Evolutionary conservation across 1,140 invertebrate species (phyloP), one percentile per base, ranked within the genome.

Genomic region (Scylla paramamosain): DNA sequence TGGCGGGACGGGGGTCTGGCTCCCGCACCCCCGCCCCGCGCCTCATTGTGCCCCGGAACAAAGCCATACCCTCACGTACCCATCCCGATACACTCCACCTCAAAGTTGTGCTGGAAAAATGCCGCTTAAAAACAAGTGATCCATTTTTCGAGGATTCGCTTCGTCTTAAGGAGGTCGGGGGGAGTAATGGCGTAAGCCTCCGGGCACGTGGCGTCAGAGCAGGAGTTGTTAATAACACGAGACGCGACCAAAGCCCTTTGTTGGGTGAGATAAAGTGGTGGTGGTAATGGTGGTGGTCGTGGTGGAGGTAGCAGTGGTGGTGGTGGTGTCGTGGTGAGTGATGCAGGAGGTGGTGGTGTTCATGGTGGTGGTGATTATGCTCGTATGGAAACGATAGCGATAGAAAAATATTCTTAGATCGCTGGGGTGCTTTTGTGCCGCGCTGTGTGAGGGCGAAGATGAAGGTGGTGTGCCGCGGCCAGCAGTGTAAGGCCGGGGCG

Each of bases 141-240:
- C 25, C 16, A 77, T 48, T 45, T 89, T 12, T 10, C 20, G 28
- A 1, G 16, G 59, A 3, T 3, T 28, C 12, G 59, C 52, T 91
- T 77, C 90, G 52, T n/a, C 16, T 31, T 77, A 91, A n/a, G 46
- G 89, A 46, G n/a, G 90, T 39, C 28, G 14, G 3, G 6, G 0
- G 28, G 28, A 8, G 28, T 16, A 91, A 32, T 28, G 48, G 28
- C 52, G 90, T 77, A 77, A 77, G 52, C 90, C 52, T 8, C 46
- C 7, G 6, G 90, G 28, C 90, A 91, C 89, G 90, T 91, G 90
- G 52, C 90, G 14, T 10, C 32, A 25, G 39, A 20, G 20, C 46
- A n/a, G 88, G 14, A 91, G 46, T 52, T 91, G 89, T 91, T 91
- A 59, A 91, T 91, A 91, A 91, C 89, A 59, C 89, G 10, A 52